These are phyloP conservation scores for Oreochromis mossambicus DNA, from an alignment of 2,797 vertebrate species.

Conservation along the genomic window DNA sequence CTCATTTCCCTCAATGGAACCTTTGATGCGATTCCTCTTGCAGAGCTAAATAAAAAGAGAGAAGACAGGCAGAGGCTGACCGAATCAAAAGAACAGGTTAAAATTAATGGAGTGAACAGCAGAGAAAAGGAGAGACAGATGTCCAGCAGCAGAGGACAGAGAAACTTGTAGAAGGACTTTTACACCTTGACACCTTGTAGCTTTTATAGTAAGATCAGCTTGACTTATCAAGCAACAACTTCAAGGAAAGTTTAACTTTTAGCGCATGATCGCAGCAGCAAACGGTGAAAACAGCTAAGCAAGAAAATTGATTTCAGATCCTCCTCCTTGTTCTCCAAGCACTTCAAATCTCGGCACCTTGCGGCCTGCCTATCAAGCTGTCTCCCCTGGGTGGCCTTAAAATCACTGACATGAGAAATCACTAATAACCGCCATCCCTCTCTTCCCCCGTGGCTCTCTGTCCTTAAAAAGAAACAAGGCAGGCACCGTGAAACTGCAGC, in stretches of 20 bases:
- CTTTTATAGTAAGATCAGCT: background rate
- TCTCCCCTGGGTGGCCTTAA: slow-evolving; percentile 50
- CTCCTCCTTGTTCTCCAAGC: background rate
- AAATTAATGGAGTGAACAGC: slow-evolving; percentile 9
- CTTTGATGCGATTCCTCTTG: background rate
- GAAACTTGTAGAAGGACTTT: background rate
- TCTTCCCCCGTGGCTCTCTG: background rate
- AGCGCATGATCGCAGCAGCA: slow-evolving; percentile 6
- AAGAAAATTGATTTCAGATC: slow-evolving; percentile 44
- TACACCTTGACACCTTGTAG: background rate
- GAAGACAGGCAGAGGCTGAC: background rate
- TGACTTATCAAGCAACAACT: background rate
- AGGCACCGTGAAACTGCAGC: slow-evolving; percentile 34
- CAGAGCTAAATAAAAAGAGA: background rate
- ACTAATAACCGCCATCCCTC: slow-evolving; percentile 22
- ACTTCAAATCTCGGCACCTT: slow-evolving; percentile 30
- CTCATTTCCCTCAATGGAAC: background rate
- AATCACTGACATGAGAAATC: slow-evolving; percentile 63
- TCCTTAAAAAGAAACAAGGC: slow-evolving; percentile 53
- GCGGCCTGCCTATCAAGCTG: slow-evolving; percentile 37
- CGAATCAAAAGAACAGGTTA: background rate
- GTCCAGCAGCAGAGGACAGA: background rate
- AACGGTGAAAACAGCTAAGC: background rate
- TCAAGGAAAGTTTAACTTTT: slow-evolving; percentile 5
- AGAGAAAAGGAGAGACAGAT: background rate